phyloP scores from a whole-genome alignment of 2,113 vertebrate species.

The Percina caprodes region DNA sequence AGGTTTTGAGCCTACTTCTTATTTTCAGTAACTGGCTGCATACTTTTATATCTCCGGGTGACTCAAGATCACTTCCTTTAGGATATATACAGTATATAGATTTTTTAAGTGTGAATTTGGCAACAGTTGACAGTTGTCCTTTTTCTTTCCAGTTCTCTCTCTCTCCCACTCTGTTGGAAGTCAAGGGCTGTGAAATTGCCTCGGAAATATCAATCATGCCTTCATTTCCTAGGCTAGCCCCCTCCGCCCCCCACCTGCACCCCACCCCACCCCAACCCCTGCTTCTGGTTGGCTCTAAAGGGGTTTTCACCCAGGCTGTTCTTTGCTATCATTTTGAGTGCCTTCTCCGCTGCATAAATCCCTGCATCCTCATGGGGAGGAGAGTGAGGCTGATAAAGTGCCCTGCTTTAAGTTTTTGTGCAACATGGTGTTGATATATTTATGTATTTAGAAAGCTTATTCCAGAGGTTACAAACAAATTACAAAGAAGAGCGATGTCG shows the following conservation, averaged over 20 bases:
- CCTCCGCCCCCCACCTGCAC: neutral
- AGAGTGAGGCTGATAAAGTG: conserved; percentile 52
- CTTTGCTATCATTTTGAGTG: conserved; percentile 29
- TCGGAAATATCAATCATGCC: conserved; percentile 68
- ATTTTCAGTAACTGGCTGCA: conserved; percentile 2
- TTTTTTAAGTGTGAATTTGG: neutral
- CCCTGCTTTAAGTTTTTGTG: conserved; percentile 23
- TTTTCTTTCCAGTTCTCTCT: conserved; percentile 11
- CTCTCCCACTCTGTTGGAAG: conserved; percentile 54
- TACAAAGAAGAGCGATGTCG: conserved; percentile 30
- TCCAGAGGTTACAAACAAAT: conserved; percentile 30
- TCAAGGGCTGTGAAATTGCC: conserved; percentile 67
- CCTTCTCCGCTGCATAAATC: conserved; percentile 46
- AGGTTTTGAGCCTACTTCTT: neutral
- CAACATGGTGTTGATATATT: conserved; percentile 36
- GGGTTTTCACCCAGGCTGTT: conserved; percentile 12
- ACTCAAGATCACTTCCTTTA: conserved; percentile 20
- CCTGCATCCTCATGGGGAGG: conserved; percentile 29
- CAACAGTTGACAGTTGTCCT: conserved; percentile 9
- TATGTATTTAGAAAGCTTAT: conserved; percentile 53
- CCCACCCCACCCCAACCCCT: neutral
- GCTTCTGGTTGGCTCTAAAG: neutral
- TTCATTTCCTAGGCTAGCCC: conserved; percentile 41
- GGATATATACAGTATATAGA: neutral
- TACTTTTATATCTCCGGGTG: neutral